Evolutionary conservation across 2,113 vertebrate species (phyloP), one percentile per base, ranked within the genome.

Genomic region (Romanogobio albipinnatus): DNA sequence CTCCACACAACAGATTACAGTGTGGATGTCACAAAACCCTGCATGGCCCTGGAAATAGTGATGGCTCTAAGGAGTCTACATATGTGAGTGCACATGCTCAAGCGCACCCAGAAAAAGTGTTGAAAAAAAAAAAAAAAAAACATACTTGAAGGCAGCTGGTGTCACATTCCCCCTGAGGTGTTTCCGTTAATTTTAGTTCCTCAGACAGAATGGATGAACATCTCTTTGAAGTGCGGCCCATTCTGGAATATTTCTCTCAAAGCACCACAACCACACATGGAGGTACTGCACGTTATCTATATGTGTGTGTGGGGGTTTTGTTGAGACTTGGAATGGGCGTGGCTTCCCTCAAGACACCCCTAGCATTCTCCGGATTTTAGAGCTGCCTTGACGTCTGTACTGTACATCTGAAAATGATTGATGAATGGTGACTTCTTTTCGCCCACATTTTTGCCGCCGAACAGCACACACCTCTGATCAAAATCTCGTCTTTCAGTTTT

Each of bases 1-100:
- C 88, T 75, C 49, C 66, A 53, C 53, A 56, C 29, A 82, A 71
- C 53, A 82, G 22, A 82, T 71, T 71, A 82, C 81, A 82, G 7
- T 39, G 66, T 58, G 22, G 33, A 51, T 56, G 33, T 66, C 81
- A 58, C 66, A 24, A 29, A 9, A 71, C 19, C 81, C 49, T 33
- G 39, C 6, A 39, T 39, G 11, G 80, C 80, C 66, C 66, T 36
- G 47, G 66, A 71, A 82, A 71, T 24, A 82, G 22, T 19, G 14
- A 82, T 5, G 33, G 58, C n/a, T 79, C 76, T 8, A 62, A 58
- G 51, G 33, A 71, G 66, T 26, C 81, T 15, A 82, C 80, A 82
- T 64, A 80, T 80, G 76, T 14, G 61, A 68, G 79, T 26, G 19
- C 79, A 81, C 62, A 81, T 22, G 29, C 80, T 68, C 49, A 36